Evolutionary conservation across 23 tunicate species (phyloP), one percentile per base, ranked within the genome.

Genomic region (Clavelina lepadiformis): DNA sequence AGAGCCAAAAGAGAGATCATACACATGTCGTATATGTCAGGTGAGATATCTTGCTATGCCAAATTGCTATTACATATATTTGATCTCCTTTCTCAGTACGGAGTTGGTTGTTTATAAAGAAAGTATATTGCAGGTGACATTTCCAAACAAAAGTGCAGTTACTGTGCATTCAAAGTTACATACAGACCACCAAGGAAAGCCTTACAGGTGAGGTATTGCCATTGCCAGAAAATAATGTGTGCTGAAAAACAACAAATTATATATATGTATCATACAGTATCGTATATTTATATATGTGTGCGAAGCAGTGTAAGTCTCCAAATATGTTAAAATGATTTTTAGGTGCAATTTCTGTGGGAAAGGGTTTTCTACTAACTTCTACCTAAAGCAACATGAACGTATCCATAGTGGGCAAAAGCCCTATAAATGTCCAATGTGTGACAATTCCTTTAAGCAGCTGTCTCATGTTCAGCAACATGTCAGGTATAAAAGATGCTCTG

Each of bases 401-500:
- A 89, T 89, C 34, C 97, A 89, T 83, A 89, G 86, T 53, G 97
- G 97, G 2, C 85, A 77, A 63, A 89, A 89, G 46, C 97, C 97
- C 0, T 89, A 89, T 83, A 81, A 76, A 57, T 89, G 97, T 66
- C 97, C 97, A 1, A 89, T 89, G 97, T 89, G 97, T 49, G 97
- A 89, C 0, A 69, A 71, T 13, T 75, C 89, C 3, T 89, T 89
- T 67, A 89, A 89, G 62, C 97, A 89, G 58, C 75, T 89, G 36
- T 81, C 89, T 31, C 97, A 89, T 58, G 97, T 89, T 6, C 97
- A 89, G 59, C 97, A 89, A 56, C 97, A 89, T 75, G 97, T 89
- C 34, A 68, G 92, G 92, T 83, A 59, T 3, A 8, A 41, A 11
- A 15, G 49, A 13, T 44, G 18, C 18, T 13, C 18, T 44, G 50